Evolutionary conservation across 1,140 invertebrate species (phyloP).

Genomic region (Agrypnia vestita): DNA sequence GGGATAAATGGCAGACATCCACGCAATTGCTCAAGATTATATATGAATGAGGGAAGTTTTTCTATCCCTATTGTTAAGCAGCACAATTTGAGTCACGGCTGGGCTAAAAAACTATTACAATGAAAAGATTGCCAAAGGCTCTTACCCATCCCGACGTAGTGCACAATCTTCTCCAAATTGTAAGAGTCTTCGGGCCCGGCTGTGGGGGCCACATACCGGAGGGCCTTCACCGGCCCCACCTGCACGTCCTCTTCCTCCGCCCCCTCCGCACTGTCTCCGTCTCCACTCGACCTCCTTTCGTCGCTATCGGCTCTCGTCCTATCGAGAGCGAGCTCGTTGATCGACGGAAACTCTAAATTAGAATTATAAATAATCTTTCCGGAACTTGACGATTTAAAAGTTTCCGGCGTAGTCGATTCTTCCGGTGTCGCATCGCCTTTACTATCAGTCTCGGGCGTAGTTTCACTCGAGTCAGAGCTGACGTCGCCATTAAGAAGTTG

Average conservation of each 20-base stretch:
- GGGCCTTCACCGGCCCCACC: slow-evolving; percentile 39
- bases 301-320: slow-evolving; percentile 24
- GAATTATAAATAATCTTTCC: slow-evolving; percentile 51
- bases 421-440: slow-evolving; percentile 24
- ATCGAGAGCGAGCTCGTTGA: slow-evolving; percentile 49
- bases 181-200: slow-evolving; percentile 60
- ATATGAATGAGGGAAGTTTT: no score
- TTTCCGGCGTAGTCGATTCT: slow-evolving; percentile 62
- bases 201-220: slow-evolving; percentile 54
- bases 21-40: no score
- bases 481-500: slow-evolving; percentile 72
- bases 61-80: no score
- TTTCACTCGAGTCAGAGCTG: slow-evolving; percentile 46
- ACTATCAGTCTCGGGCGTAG: neutral
- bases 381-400: slow-evolving; percentile 55
- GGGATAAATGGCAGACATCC: no score
- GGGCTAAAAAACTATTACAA: no score
- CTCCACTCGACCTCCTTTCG: neutral
- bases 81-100: no score
- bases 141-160: slow-evolving; percentile 77
- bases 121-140: neutral
- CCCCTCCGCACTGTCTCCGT: neutral
- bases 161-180: slow-evolving; percentile 78
- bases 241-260: neutral
- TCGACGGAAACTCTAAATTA: slow-evolving; percentile 56